Evolutionary conservation across 1,140 invertebrate genomes (phyloP), one percentile per base, ranked within the genome.

Genomic region (Drosophila cardini): DNA sequence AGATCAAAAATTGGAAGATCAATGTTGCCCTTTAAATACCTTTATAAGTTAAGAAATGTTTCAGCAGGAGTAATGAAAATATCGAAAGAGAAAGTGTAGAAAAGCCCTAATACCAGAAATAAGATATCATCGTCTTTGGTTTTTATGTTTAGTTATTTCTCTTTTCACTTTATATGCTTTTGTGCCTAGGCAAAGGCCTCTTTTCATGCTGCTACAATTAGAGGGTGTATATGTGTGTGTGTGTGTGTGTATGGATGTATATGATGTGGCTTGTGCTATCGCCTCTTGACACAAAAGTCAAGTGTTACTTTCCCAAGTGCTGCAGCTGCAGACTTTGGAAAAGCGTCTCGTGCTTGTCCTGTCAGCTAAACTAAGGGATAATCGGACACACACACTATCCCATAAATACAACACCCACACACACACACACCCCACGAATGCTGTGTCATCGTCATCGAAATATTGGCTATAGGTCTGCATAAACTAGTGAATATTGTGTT

Each of bases 221-320:
- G 45, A 36, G 26, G 34, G 40, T 18, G 10, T 61, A 48, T 46
- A 30, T 40, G 18, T 38, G 4, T 34, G 16, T 43, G 18, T 43
- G 4, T 42, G 26, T 58, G 7, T 68, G 38, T 45, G 48, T 43
- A 1, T 60, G 45, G 16, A 21, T 21, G 34, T 32, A n/a, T n/a
- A n/a, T n/a, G 21, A 34, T 60, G n/a, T 58, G 56, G 30, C 0
- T 40, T 64, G 34, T 58, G 32, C 46, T 43, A 65, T 60, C 55
- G 16, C 60, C 69, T 53, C 69, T 87, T 87, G 84, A 87, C 84
- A 87, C 74, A 89, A 89, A 87, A 89, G 84, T 87, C 84, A 89
- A 87, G 84, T 89, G 84, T 78, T 89, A 71, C 80, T 80, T 87
- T 55, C 80, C 84, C 73, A 71, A 89, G 80, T 84, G 77, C 38